Evolutionary conservation across 2,113 vertebrate genomes (phyloP).

Genomic region (Galbula dea): DNA sequence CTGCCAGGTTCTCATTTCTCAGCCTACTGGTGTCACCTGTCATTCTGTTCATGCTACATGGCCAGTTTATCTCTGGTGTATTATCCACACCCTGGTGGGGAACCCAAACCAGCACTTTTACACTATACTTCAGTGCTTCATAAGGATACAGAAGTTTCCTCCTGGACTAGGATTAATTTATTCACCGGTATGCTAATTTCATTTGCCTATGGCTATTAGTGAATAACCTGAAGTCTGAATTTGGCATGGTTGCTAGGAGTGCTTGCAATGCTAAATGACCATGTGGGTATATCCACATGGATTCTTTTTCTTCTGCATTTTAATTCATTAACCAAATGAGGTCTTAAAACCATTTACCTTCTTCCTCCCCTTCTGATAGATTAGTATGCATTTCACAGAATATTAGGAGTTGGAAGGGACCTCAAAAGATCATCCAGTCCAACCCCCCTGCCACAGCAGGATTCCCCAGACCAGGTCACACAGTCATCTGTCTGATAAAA

Average conservation of each 20-base stretch:
- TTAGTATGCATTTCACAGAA: slow-evolving; percentile 31
- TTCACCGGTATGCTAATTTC: slow-evolving; percentile 52
- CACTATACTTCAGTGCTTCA: background rate
- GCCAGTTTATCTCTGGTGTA: background rate
- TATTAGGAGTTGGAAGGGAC: no score
- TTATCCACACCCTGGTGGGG: background rate
- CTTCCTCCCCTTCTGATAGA: slow-evolving; percentile 43
- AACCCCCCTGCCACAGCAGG: no score
- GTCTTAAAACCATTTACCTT: slow-evolving; percentile 46
- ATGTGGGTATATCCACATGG: background rate
- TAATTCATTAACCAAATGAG: slow-evolving; percentile 70
- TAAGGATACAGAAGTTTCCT: background rate
- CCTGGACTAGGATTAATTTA: slow-evolving; percentile 28
- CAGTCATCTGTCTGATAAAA: slow-evolving; percentile 44
- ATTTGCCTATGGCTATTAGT: slow-evolving; percentile 61
- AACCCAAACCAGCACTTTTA: background rate
- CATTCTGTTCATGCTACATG: background rate
- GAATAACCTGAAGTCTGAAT: slow-evolving; percentile 34
- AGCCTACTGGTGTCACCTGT: background rate
- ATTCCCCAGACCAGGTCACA: no score
- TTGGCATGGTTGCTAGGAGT: slow-evolving; percentile 26
- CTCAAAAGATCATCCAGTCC: no score
- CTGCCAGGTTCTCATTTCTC: background rate
- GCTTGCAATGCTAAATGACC: slow-evolving; percentile 52
- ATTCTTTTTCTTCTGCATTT: slow-evolving; percentile 53